Conservation (phyloP, 2,113 vertebrate genomes). For the Calcarius ornatus region DNA sequence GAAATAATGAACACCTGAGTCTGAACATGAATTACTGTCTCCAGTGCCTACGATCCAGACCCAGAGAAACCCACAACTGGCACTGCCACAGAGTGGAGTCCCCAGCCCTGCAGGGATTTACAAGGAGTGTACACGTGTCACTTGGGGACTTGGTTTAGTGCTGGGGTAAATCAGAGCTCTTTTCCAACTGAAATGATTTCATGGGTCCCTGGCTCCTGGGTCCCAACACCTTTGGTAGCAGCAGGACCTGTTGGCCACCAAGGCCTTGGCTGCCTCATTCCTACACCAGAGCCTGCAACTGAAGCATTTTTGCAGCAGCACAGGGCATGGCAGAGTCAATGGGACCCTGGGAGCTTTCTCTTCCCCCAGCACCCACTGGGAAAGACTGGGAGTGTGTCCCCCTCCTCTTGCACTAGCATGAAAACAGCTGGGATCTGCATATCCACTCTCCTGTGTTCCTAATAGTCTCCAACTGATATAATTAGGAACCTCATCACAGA, state of each 20-base stretch:
- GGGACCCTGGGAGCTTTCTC: background rate
- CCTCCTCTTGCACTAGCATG: background rate
- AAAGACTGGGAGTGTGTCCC: background rate
- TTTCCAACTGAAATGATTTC: background rate
- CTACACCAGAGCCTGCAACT: rapidly evolving
- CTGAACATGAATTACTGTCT: too few relatives aligned
- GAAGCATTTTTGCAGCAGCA: background rate
- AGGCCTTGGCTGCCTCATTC: background rate
- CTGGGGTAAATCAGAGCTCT: background rate
- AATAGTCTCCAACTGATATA: background rate
- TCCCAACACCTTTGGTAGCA: background rate
- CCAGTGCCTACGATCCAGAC: too few relatives aligned
- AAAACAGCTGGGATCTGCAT: background rate
- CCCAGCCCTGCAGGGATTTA: background rate
- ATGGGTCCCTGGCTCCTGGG: background rate
- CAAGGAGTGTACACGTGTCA: background rate
- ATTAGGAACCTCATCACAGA: background rate
- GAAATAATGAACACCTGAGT: too few relatives aligned
- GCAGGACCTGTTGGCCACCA: background rate
- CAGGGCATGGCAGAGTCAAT: background rate
- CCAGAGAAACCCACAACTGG: too few relatives aligned
- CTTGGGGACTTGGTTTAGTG: background rate
- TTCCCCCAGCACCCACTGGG: background rate
- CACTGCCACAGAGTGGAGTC: too few relatives aligned
- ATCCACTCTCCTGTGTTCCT: background rate